Evolutionary conservation across 2,113 vertebrate species (phyloP).

Genomic region (Toxotes chatareus): DNA sequence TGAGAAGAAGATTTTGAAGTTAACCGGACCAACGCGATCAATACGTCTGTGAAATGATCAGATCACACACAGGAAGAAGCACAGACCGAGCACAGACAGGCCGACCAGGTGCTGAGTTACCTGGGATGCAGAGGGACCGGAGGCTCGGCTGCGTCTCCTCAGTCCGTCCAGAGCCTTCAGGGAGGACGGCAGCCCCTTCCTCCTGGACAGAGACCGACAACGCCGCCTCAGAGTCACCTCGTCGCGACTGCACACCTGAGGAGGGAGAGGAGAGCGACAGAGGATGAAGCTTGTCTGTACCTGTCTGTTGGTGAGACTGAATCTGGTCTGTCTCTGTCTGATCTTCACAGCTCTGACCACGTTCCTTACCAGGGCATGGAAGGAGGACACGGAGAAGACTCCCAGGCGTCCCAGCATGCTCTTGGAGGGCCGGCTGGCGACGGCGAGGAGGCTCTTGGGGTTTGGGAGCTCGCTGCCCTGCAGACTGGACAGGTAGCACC

Average conservation of each 20-base stretch:
- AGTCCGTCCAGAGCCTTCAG: conserved; percentile 90
- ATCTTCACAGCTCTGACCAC: background rate
- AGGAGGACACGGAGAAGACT: conserved; percentile 93
- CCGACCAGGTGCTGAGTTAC: conserved; percentile 67
- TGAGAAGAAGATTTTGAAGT: too few relatives aligned
- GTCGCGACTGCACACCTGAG: conserved; percentile 92
- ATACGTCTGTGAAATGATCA: too few relatives aligned
- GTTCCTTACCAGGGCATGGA: conserved; percentile 90
- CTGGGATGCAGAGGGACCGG: conserved; percentile 87
- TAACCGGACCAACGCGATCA: too few relatives aligned
- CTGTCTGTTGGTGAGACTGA: too few relatives aligned
- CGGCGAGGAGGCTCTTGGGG: conserved; percentile 93
- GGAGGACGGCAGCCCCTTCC: conserved; percentile 90
- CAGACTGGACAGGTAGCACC: conserved; percentile 94
- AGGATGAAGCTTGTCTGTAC: too few relatives aligned
- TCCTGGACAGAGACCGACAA: conserved; percentile 83
- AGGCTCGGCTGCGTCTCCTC: conserved; percentile 84
- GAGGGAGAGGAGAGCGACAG: background rate
- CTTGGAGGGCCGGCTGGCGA: conserved; percentile 92
- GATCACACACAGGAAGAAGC: too few relatives aligned
- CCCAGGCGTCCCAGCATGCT: conserved; percentile 89
- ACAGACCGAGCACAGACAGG: too few relatives aligned
- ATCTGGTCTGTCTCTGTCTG: too few relatives aligned
- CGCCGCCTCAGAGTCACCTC: conserved; percentile 87
- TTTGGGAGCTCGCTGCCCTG: conserved; percentile 95